Percentiles rank a stretch among this genome's conserved stretches.
phyloP scores from a whole-genome alignment of 2,888 invertebrate genomes.

The Barypeithes pellucidus region DNA sequence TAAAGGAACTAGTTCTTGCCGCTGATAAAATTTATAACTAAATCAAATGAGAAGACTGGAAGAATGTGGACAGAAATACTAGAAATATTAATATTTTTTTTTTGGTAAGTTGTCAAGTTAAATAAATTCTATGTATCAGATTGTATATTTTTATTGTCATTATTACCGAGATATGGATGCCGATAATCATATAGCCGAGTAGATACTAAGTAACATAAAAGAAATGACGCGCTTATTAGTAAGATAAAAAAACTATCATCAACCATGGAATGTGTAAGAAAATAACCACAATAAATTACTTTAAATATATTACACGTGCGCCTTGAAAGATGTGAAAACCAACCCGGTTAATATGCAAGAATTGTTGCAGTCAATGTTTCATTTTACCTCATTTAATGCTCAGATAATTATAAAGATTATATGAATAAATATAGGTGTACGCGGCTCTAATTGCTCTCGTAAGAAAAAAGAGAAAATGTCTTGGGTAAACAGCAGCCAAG shows the following conservation, averaged over 20 bases:
- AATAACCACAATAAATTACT: conserved; percentile 7
- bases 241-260: background rate
- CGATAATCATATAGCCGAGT: too few relatives aligned
- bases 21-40: conserved; percentile 17
- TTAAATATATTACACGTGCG: conserved; percentile 25
- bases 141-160: background rate
- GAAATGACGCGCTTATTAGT: background rate
- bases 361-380: conserved; percentile 18
- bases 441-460: conserved; percentile 43
- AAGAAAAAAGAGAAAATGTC: conserved; percentile 29
- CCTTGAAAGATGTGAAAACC: conserved; percentile 33
- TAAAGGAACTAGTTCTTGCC: conserved; percentile 1
- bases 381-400: conserved; percentile 35
- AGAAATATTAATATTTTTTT: conserved; percentile 4
- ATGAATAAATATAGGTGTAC: conserved; percentile 46
- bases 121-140: background rate
- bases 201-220: too few relatives aligned
- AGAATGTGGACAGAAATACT: background rate
- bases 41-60: background rate
- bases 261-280: background rate
- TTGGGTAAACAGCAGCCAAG: conserved; percentile 45
- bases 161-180: too few relatives aligned
- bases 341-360: conserved; percentile 36
- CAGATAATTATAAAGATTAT: conserved; percentile 45
- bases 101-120: background rate